These are phyloP conservation scores for Campylomormyrus tamandua DNA, from an alignment of 2,113 vertebrate genomes.

Conservation along the genomic window DNA sequence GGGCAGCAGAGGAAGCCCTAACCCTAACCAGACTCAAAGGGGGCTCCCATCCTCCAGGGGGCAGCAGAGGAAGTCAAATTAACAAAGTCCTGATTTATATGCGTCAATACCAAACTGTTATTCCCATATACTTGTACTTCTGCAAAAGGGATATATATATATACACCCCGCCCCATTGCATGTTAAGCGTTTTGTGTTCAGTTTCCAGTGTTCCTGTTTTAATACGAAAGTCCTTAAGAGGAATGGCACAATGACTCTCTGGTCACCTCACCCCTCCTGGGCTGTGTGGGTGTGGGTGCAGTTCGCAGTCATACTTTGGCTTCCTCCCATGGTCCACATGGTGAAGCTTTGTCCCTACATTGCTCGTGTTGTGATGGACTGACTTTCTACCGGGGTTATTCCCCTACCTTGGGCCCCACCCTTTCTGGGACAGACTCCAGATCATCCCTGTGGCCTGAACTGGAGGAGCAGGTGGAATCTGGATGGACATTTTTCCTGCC, in stretches of 20 bases:
- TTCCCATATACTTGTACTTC: no score
- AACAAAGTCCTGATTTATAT: no score
- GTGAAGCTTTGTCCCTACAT: neutral
- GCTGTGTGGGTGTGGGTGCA: neutral
- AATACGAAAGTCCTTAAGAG: neutral
- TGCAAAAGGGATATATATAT: no score
- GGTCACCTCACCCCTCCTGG: neutral
- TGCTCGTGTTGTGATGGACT: neutral
- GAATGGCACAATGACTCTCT: neutral
- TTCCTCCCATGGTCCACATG: neutral
- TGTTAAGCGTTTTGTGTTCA: neutral
- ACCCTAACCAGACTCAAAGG: neutral
- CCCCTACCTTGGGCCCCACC: neutral
- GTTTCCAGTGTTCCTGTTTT: neutral
- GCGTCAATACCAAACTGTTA: no score
- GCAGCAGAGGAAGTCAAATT: neutral
- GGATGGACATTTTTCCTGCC: neutral
- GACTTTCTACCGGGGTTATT: neutral
- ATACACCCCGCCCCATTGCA: no score
- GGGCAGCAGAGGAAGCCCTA: neutral
- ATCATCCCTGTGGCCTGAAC: neutral
- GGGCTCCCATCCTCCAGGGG: neutral
- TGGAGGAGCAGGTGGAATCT: neutral
- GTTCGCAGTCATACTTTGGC: neutral
- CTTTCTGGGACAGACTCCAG: neutral